Percentiles rank a stretch among this genome's conserved stretches.
Evolutionary conservation across 2,888 invertebrate species (phyloP).

Genomic region (Vesta saturnalis): DNA sequence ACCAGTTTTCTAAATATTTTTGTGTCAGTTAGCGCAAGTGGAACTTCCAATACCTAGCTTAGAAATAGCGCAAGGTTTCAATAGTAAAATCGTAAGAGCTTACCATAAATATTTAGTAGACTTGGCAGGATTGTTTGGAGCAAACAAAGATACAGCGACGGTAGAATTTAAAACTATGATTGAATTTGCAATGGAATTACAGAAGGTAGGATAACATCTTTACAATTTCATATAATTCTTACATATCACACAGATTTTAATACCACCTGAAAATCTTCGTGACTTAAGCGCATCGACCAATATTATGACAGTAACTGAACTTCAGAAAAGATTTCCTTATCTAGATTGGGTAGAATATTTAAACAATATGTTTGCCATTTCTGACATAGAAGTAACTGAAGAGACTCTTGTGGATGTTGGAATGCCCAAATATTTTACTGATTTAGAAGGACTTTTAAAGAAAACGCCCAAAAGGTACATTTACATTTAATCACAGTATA

Average conservation of each 20-base stretch:
- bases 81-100: slow-evolving; percentile 85
- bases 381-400: slow-evolving; percentile 59
- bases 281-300: slow-evolving; percentile 92
- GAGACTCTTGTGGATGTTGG: background rate
- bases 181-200: slow-evolving; percentile 87
- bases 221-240: background rate
- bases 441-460: background rate
- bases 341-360: slow-evolving; percentile 87
- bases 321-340: slow-evolving; percentile 78
- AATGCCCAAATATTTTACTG: background rate
- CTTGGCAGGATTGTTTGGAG: slow-evolving; percentile 86
- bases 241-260: slow-evolving; percentile 74
- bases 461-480: background rate
- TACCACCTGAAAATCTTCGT: slow-evolving; percentile 88
- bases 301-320: slow-evolving; percentile 81
- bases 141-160: slow-evolving; percentile 73
- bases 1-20: background rate
- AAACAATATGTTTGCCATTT: slow-evolving; percentile 75
- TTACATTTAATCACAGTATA: too few relatives aligned
- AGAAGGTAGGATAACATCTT: slow-evolving; percentile 92
- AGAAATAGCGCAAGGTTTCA: slow-evolving; percentile 83
- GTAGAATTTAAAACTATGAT: slow-evolving; percentile 81
- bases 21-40: slow-evolving; percentile 85
- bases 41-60: slow-evolving; percentile 85
- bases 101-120: slow-evolving; percentile 90